Base-by-base conservation (phyloP, 2,113 vertebrate species). In the Taurulus bubalis region DNA sequence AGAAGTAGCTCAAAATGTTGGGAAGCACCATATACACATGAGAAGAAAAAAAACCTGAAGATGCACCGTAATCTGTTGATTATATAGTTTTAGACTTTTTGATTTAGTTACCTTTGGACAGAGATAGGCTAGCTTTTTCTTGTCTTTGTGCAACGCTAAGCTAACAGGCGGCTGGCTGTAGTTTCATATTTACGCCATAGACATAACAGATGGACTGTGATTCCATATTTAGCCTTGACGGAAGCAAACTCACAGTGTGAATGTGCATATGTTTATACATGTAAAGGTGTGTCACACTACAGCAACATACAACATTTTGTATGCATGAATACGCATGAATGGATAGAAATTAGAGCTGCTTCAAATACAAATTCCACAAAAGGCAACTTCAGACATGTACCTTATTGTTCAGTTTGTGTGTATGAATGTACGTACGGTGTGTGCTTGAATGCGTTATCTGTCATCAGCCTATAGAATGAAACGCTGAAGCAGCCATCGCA, bases 401-500 rank as follows among this genome's bases (percentile, higher is more conserved):
- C 26, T 51, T 60, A 38, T 1, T 32, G 36, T n/a, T 51, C 10
- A 10, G 3, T 22, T 68, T 22, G 3, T 55, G 40, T 28, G 8
- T 40, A 6, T 30, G 2, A 49, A 12, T 53, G 47, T 20, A 71
- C 55, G 47, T n/a, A 69, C 55, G 1, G 34, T 24, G 42, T 62
- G n/a, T 51, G 42, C 14, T 45, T 15, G 32, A 36, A 8, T 42
- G 5, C n/a, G 8, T 71, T 49, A 28, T 56, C 53, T 26, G 53
- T 14, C 53, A 26, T 26, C 24, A 6, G 55, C 55, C 55, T 58
- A 93, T 3, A 85, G 71, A 53, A 90, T 63, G 59, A 94, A 91
- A 22, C 93, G 87, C 38, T 94, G 91, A 24, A 94, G 85, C 59
- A 94, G 42, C 93, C 93, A 94, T 4, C 86, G 77, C 22, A 94